phyloP scores from a whole-genome alignment of 2,797 vertebrate genomes.

The Notolepis coatsorum region DNA sequence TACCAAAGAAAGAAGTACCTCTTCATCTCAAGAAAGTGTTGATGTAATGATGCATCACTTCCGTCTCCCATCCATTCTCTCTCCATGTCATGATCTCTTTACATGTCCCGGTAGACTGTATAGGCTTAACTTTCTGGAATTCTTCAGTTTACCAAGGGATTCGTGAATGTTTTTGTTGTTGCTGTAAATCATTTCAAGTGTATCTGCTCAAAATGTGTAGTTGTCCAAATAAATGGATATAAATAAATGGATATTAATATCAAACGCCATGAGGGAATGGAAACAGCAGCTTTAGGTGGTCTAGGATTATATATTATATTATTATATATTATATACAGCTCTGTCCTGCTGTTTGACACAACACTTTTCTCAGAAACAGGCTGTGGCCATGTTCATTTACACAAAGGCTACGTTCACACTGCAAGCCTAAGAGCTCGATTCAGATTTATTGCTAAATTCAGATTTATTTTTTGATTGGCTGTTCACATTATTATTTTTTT shows the following conservation, averaged over 20 bases:
- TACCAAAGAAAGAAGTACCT: too few species aligned
- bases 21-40: too few species aligned
- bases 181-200: neutral
- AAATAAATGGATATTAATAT: neutral
- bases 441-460: too few species aligned
- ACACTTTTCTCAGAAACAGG: slow-evolving; percentile 9
- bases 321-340: too few species aligned
- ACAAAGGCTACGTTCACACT: too few species aligned
- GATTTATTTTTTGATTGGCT: too few species aligned
- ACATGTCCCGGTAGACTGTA: neutral
- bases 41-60: too few species aligned
- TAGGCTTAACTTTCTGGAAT: neutral
- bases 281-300: neutral
- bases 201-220: neutral
- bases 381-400: slow-evolving; percentile 8
- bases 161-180: slow-evolving; percentile 17
- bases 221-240: neutral
- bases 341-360: neutral
- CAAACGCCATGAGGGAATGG: too few species aligned
- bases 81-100: neutral
- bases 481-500: too few species aligned
- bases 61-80: neutral
- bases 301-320: neutral
- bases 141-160: neutral
- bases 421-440: too few species aligned